Evolutionary conservation across 2,797 vertebrate species (phyloP), one percentile per base, ranked within the genome.

Genomic region (Pangasius djambal): DNA sequence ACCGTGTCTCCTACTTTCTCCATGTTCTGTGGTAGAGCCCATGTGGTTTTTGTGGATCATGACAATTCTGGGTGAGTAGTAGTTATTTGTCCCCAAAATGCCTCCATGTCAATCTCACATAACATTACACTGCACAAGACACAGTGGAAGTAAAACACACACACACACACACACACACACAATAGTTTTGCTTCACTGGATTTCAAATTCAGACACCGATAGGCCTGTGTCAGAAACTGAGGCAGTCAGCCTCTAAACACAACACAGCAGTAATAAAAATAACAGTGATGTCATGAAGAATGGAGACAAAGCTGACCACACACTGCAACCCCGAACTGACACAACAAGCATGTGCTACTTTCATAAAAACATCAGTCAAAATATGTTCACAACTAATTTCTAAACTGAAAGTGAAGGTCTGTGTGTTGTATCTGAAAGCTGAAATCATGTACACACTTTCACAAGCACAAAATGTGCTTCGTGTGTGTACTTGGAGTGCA

Each of bases 1-100:
- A 87, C 31, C 18, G 50, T 89, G 86, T 85, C 65, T 69, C 65
- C 86, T 89, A n/a, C 89, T 75, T n/a, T 85, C 50, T 90, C 83
- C 70, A 78, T 86, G 88, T 88, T 84, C 50, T 89, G 88, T n/a
- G 72, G 83, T 69, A 8, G 20, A 74, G 88, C 55, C 85, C 31
- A 15, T 79, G 65, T 13, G 65, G 85, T 86, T 37, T 79, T 88
- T 44, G 81, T 34, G 40, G 87, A 88, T 85, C 81, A 78, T 34
- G 40, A 52, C 50, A 40, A 83, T 57, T 88, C 72, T 48, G 89
- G 34, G 69, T n/a, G 70, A 83, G 40, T 50, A 88, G 78, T 59
- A 75, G 69, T 48, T 55, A 85, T 84, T 69, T 89, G 65, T 72
- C 34, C 52, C 31, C 6, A 7, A 67, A 70, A 79, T 31, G 52